These are phyloP conservation scores for Drymodes brunneopygia DNA, from an alignment of 2,113 vertebrate species.

Conservation along the genomic window DNA sequence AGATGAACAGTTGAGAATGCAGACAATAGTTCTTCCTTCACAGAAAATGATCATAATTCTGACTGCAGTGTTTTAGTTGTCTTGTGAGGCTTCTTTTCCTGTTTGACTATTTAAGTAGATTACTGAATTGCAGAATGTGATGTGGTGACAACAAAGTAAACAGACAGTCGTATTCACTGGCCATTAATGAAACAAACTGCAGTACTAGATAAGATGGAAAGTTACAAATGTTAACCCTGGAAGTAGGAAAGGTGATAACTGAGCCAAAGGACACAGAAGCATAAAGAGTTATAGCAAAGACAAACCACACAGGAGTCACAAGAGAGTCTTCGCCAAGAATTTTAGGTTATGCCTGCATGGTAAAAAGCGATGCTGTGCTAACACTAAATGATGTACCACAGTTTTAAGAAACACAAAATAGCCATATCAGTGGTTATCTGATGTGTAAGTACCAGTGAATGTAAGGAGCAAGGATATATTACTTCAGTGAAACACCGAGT, in stretches of 20 bases:
- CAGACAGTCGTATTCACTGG: background rate
- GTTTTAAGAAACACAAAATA: background rate
- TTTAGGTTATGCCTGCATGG: background rate
- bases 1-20: background rate
- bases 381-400: background rate
- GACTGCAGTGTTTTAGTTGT: background rate
- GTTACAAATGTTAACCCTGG: background rate
- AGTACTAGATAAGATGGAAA: background rate
- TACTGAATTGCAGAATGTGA: background rate
- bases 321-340: background rate
- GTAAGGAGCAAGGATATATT: background rate
- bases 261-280: background rate
- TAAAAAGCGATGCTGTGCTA: background rate
- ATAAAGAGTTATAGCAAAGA: background rate
- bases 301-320: background rate
- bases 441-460: background rate
- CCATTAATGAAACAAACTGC: background rate
- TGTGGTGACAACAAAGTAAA: background rate
- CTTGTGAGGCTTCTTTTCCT: background rate
- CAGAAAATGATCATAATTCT: background rate
- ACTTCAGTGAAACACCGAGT: background rate
- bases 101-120: background rate
- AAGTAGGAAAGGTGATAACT: background rate
- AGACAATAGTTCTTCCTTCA: background rate
- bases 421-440: background rate